phyloP scores from a whole-genome alignment of 2,888 invertebrate genomes.

The Folsomia candida region DNA sequence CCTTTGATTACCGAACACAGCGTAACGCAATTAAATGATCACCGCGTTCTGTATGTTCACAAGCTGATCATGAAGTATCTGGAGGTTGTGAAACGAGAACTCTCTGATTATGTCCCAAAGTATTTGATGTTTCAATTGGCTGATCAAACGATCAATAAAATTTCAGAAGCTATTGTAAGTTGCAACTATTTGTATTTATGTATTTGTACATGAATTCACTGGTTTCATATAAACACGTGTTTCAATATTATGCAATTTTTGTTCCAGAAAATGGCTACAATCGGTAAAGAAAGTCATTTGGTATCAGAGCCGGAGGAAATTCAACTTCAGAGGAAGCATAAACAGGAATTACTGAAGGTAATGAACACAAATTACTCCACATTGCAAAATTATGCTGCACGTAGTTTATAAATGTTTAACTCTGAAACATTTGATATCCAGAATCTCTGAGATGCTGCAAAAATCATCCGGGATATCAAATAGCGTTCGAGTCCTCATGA shows the following conservation, averaged over 20 bases:
- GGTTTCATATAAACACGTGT: background rate
- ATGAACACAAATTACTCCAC: background rate
- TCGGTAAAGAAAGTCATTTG: background rate
- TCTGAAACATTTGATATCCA: no score
- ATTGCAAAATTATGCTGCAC: no score
- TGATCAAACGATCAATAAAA: background rate
- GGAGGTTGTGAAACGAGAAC: background rate
- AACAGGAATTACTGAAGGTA: background rate
- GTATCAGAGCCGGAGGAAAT: background rate
- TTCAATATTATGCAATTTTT: background rate
- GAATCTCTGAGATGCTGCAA: no score
- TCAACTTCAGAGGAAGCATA: background rate
- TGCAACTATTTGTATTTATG: background rate
- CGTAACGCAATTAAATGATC: background rate
- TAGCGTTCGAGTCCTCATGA: no score
- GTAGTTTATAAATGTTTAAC: no score
- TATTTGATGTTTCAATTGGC: background rate
- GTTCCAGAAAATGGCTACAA: background rate
- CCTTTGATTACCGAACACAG: background rate
- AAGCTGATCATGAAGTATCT: slow-evolving; percentile 2
- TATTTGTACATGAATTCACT: no score
- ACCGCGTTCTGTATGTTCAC: background rate
- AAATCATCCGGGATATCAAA: no score
- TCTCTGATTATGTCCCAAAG: slow-evolving; percentile 6
- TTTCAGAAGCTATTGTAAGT: background rate